These are phyloP conservation scores for Sus cebifrons DNA, from an alignment of 2,797 vertebrate genomes.

Conservation along the genomic window DNA sequence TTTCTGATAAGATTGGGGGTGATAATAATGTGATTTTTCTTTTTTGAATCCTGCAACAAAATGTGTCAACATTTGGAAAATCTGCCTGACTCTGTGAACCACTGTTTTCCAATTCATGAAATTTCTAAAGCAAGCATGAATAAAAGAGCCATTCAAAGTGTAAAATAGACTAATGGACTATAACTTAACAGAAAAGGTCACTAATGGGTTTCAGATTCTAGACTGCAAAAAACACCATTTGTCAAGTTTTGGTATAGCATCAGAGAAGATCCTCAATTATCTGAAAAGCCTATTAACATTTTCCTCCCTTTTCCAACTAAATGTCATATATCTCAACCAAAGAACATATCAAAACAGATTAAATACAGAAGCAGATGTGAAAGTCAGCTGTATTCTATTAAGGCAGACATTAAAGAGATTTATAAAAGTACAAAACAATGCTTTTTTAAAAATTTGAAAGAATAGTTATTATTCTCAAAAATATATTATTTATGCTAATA, in stretches of 20 bases:
- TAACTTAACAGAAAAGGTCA: not conserved
- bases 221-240: not conserved
- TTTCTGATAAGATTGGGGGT: not conserved
- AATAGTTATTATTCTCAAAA: constrained; percentile 32
- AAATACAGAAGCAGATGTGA: not conserved
- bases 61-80: not conserved
- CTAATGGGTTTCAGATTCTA: not conserved
- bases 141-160: not conserved
- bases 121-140: not conserved
- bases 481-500: not conserved
- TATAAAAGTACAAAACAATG: not conserved
- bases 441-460: constrained; percentile 34
- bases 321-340: not conserved
- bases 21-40: not conserved
- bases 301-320: not conserved
- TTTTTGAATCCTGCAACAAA: not conserved
- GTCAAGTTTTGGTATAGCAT: not conserved
- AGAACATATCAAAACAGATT: not conserved
- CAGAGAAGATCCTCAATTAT: not conserved
- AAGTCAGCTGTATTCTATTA: constrained; percentile 39
- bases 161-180: not conserved
- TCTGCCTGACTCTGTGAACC: not conserved
- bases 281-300: constrained; percentile 9
- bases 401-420: not conserved
- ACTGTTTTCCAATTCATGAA: constrained; percentile 38